Evolutionary conservation across 2,888 invertebrate species (phyloP), one percentile per base, ranked within the genome.

Genomic region (Microctonus aethiopoides): DNA sequence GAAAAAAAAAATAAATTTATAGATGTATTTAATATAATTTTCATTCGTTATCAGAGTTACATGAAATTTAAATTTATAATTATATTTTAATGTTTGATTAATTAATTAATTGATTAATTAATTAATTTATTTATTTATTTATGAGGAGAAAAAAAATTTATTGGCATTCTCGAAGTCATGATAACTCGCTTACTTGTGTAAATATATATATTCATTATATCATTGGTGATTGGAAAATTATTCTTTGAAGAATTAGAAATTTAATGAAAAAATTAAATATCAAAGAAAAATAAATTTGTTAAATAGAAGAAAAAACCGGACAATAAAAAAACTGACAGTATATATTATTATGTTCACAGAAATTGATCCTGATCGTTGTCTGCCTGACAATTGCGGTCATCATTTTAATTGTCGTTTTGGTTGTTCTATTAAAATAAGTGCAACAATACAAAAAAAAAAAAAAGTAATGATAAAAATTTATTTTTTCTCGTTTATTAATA

Each of bases 301-400:
- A 11, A 11, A 51, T 20, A 5, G 57, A 41, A 29, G 52, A 51
- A 59, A 46, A 70, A 36, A 61, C 71, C 59, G 63, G 62, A 69
- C 57, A 64, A 61, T 67, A 60, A 62, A 22, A 41, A 68, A 72
- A 74, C 74, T 79, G 69, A 79, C 72, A 67, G 67, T 79, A 68
- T 75, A 72, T 16, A 71, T 80, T 83, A 75, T 84, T 86, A 82
- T 87, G 84, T 87, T 93, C 91, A 87, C 94, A 94, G 94, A 94
- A 94, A 93, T 92, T 93, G 91, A 92, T 94, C 91, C 91, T 93
- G 91, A 93, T 94, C 91, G 90, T 93, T 88, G 91, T 94, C 91
- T 94, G 94, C 92, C 91, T 94, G 89, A 89, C 91, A 87, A 89
- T 94, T 88, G 91, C 91, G 88, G 88, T 92, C 91, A 89, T 92